Conservation (phyloP, 2,888 invertebrate genomes). For the Hirtodrosophila cameraria region DNA sequence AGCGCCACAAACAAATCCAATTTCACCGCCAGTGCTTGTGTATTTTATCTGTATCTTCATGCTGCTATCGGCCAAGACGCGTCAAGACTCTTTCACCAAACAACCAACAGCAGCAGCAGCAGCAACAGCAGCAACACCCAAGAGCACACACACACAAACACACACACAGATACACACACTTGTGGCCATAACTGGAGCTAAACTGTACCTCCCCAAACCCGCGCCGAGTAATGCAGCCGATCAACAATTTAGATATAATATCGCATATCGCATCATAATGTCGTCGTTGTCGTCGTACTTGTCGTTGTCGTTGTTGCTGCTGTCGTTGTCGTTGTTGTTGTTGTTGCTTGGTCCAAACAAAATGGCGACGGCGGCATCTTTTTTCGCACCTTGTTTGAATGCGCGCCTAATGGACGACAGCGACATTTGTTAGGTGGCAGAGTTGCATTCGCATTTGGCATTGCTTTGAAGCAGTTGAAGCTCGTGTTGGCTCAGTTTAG, state of each 20-base stretch:
- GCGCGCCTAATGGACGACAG: conserved; percentile 79
- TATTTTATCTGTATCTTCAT: conserved; percentile 67
- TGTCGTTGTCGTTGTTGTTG: conserved; percentile 26
- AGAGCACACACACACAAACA: conserved; percentile 35
- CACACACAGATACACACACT: conserved; percentile 38
- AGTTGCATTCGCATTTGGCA: conserved; percentile 38
- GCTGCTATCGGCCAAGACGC: conserved; percentile 50
- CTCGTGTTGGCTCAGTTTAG: conserved; percentile 49
- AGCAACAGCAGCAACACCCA: conserved; percentile 61
- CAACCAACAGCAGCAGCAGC: conserved; percentile 10
- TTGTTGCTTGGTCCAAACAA: conserved; percentile 34
- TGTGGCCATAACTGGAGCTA: conserved; percentile 74
- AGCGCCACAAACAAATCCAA: conserved; percentile 78
- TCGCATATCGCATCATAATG: conserved; percentile 80
- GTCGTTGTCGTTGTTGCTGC: conserved; percentile 36
- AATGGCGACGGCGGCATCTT: conserved; percentile 78
- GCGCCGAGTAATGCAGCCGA: conserved; percentile 69
- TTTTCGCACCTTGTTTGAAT: conserved; percentile 80
- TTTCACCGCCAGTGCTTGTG: conserved; percentile 62
- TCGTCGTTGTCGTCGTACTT: conserved; percentile 52
- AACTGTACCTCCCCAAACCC: conserved; percentile 8
- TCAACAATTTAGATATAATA: conserved; percentile 80
- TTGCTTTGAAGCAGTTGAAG: conserved; percentile 29
- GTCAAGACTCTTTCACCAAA: conserved; percentile 70
- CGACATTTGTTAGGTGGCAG: conserved; percentile 73